Base-by-base conservation (phyloP, 2,113 vertebrate species). In the Psittacula cyanocephala region DNA sequence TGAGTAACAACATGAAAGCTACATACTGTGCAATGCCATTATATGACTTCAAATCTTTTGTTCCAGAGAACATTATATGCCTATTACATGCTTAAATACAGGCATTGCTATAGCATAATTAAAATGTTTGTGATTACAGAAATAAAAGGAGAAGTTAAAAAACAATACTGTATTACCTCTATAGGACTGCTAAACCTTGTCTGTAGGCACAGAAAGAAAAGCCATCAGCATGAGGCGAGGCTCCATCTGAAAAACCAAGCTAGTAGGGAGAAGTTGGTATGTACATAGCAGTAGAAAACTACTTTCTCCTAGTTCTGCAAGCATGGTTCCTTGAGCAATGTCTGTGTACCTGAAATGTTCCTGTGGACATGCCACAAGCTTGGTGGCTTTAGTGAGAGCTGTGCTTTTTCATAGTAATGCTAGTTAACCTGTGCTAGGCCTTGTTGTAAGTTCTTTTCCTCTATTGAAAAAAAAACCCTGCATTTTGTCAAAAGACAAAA, bases 61-160 rank as follows among this genome's bases (percentile, higher is more conserved):
- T 94, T 93, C 88, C 89, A 88, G 35, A 76, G 72, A 93, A 94
- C 82, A 88, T 90, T 91, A 97, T 94, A 96, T 89, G 87, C 64
- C 80, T 94, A 93, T 96, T 97, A 96, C 70, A 87, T 65, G 44
- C 86, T 93, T 97, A 96, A 95, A 93, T 95, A 81, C 57, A 81
- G 80, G 52, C 90, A 84, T 41, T 89, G 44, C 93, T 79, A 84
- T 60, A 72, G 57, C 81, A 72, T 91, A 95, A 97, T 97, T 96
- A 93, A 95, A 93, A 95, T 85, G 86, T 91, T 96, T 96, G 76
- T 94, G 82, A 93, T 95, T 91, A 92, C 69, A 86, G 72, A 95
- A 94, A 92, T 93, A 57, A 91, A 93, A 96, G 76, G 43, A 81
- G 47, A 91, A 89, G 88, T 84, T 92, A 92, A 92, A 95, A 94